Evolutionary conservation across 23 tunicate species (phyloP), one percentile per base, ranked within the genome.

Genomic region (Clavelina lepadiformis): DNA sequence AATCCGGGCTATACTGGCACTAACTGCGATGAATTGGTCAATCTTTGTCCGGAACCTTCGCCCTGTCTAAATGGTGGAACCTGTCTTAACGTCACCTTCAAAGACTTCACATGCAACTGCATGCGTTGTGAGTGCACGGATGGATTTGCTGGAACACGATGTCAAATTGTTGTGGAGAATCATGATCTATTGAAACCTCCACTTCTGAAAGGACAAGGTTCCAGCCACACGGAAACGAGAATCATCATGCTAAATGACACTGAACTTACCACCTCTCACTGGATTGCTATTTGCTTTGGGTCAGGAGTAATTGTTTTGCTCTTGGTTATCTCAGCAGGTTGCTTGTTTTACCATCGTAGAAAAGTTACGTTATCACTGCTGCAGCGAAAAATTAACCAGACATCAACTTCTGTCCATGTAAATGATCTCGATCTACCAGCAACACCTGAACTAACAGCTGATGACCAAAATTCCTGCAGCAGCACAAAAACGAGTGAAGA

Each of bases 211-310:
- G 50, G 22, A 28, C 50, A 70, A 19, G 51, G 36, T 28, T 33
- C 33, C 26, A 38, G 45, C 32, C 32, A 2, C 25, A 57, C 56
- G 8, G 67, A 59, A 29, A 41, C 67, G 26, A 34, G 50, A 11
- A 51, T 74, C 20, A 34, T 74, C 3, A 29, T 45, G 2, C 19
- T 25, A 1, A 34, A 63, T 49, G 35, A 74, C 15, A 35, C 28
- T 18, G 23, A 73, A 26, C 46, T 24, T 52, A 54, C 63, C 1
- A 71, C 8, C 20, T 23, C 86, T 29, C 86, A 80, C 22, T 80
- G 86, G 86, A 28, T 80, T 35, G 86, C 69, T 1, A 71, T 80
- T 36, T 80, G 86, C 51, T 25, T 70, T 28, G 86, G 86, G 1
- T 45, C 86, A 5, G 86, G 65, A 19, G 28, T 61, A 13, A 69